Conservation (phyloP, 2,797 vertebrate genomes). For the Oryzias dopingdopingensis region DNA sequence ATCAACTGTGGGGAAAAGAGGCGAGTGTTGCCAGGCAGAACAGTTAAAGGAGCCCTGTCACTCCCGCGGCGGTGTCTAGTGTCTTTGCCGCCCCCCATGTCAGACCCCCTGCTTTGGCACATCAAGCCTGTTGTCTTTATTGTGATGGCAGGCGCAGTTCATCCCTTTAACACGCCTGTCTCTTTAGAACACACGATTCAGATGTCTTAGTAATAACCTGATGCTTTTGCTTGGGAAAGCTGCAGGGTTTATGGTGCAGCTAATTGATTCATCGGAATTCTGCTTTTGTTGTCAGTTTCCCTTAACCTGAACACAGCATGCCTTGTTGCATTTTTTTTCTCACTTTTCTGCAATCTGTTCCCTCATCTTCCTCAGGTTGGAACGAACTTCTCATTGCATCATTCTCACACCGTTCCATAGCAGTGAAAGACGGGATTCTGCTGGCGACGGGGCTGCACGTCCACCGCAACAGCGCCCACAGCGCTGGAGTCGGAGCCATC, state of each 20-base stretch:
- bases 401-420: slow-evolving; percentile 96
- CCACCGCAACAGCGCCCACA: slow-evolving; percentile 96
- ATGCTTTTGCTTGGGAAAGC: slow-evolving; percentile 51
- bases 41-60: slow-evolving; percentile 79
- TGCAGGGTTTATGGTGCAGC: slow-evolving; percentile 39
- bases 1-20: slow-evolving; percentile 66
- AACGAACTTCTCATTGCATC: slow-evolving; percentile 98
- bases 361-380: slow-evolving; percentile 82
- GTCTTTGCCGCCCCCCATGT: slow-evolving; percentile 48
- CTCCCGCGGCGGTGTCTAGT: slow-evolving; percentile 50
- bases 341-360: slow-evolving; percentile 20
- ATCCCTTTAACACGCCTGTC: slow-evolving; percentile 75
- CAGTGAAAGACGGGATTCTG: slow-evolving; percentile 95
- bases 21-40: slow-evolving; percentile 79
- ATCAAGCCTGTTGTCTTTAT: slow-evolving; percentile 67
- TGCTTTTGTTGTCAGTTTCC: slow-evolving; percentile 61
- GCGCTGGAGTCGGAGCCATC: slow-evolving; percentile 97
- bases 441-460: slow-evolving; percentile 94
- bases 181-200: slow-evolving; percentile 60
- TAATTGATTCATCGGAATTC: slow-evolving; percentile 68
- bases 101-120: slow-evolving; percentile 59
- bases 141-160: slow-evolving; percentile 66
- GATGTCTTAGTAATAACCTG: slow-evolving; percentile 64
- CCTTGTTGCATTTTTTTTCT: slow-evolving; percentile 50
- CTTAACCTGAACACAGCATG: slow-evolving; percentile 60